Evolutionary conservation across 1,140 invertebrate species (phyloP).

Genomic region (Gryon sp.): DNA sequence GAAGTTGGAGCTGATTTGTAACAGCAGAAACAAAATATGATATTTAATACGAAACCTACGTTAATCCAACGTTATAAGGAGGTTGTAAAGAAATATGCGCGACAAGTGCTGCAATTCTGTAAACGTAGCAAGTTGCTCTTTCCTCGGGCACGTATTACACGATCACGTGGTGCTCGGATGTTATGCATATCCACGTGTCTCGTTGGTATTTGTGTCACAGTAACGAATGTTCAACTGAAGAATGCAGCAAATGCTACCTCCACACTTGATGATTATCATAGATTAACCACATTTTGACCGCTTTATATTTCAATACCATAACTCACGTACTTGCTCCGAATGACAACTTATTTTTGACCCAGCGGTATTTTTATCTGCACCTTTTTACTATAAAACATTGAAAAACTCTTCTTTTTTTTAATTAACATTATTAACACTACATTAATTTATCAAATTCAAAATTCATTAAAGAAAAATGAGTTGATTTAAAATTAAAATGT

Average conservation of each 20-base stretch:
- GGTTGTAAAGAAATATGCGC: slow-evolving; percentile 56
- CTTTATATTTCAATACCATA: slow-evolving; percentile 39
- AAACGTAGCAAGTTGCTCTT: slow-evolving; percentile 58
- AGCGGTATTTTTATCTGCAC: no score
- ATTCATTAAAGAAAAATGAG: no score
- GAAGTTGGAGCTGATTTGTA: slow-evolving; percentile 16
- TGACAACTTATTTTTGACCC: not conserved
- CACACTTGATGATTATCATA: slow-evolving; percentile 49
- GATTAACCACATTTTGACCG: slow-evolving; percentile 47
- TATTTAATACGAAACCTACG: slow-evolving; percentile 38
- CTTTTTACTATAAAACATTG: no score
- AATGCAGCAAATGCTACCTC: slow-evolving; percentile 53
- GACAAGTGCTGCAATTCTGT: slow-evolving; percentile 57
- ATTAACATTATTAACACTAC: no score
- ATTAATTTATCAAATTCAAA: no score
- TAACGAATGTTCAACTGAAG: slow-evolving; percentile 56
- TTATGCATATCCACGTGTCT: slow-evolving; percentile 63
- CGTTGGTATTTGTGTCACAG: slow-evolving; percentile 67
- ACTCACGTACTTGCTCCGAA: slow-evolving; percentile 8
- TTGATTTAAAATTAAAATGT: no score
- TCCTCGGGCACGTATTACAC: slow-evolving; percentile 47
- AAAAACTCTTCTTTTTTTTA: no score
- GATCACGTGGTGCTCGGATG: slow-evolving; percentile 56
- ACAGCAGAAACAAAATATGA: slow-evolving; percentile 5
- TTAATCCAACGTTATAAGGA: slow-evolving; percentile 42